These are phyloP conservation scores for Heliothis peltigera DNA, from an alignment of 2,888 invertebrate species.

Conservation along the genomic window DNA sequence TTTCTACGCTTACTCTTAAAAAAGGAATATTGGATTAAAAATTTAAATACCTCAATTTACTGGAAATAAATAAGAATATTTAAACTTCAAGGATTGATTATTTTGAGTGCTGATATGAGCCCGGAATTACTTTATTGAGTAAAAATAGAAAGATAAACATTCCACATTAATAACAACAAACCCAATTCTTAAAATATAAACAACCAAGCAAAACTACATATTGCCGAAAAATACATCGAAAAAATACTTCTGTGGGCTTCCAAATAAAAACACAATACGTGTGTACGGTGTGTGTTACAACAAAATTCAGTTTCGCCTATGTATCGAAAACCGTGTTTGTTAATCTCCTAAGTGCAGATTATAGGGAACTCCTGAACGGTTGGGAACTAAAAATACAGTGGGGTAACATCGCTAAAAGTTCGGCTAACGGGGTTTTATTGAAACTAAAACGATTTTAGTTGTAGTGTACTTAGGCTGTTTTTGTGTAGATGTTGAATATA, in stretches of 20 bases:
- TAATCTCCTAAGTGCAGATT: constrained; percentile 67
- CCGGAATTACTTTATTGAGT: too few species aligned
- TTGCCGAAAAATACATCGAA: constrained; percentile 7
- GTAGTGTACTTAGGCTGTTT: background rate
- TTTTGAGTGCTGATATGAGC: too few species aligned
- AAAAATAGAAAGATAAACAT: background rate
- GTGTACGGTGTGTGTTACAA: constrained; percentile 26
- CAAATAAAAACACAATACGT: constrained; percentile 48
- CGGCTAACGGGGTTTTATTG: constrained; percentile 28
- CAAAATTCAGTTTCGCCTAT: constrained; percentile 36
- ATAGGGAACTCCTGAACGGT: constrained; percentile 42
- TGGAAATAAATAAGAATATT: too few species aligned
- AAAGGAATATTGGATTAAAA: too few species aligned
- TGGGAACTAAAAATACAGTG: constrained; percentile 48
- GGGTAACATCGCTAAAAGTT: constrained; percentile 30
- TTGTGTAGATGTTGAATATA: background rate
- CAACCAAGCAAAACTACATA: constrained; percentile 2
- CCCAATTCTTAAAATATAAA: constrained; percentile 18
- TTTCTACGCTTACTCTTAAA: too few species aligned
- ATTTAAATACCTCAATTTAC: too few species aligned
- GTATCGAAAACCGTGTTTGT: constrained; percentile 58
- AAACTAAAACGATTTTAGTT: constrained; percentile 22
- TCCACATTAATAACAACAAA: background rate
- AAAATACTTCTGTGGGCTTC: constrained; percentile 9
- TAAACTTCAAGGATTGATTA: too few species aligned